Evolutionary conservation across 2,888 invertebrate species (phyloP).

Genomic region (Folsomia candida): DNA sequence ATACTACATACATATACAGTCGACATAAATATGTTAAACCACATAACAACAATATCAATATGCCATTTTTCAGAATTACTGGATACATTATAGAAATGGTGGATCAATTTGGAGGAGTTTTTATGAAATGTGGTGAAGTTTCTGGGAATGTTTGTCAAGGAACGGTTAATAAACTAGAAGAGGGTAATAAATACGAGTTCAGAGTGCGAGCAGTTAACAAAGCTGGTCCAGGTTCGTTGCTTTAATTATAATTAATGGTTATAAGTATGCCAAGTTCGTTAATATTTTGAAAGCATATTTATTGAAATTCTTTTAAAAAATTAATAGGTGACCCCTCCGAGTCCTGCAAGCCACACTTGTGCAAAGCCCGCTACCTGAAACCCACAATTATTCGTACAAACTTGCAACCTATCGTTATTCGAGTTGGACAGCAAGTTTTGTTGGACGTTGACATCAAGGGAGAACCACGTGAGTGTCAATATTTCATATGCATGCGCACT

Average conservation of each 20-base stretch:
- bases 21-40: too few species aligned
- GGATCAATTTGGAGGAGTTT: constrained; percentile 72
- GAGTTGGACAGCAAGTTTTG: constrained; percentile 81
- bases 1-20: too few species aligned
- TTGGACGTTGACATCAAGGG: constrained; percentile 87
- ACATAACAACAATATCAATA: too few species aligned
- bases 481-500: too few species aligned
- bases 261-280: too few species aligned
- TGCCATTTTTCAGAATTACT: too few species aligned
- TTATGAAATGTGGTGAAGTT: constrained; percentile 85
- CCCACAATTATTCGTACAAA: constrained; percentile 90
- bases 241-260: too few species aligned
- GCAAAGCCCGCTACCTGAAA: constrained; percentile 84
- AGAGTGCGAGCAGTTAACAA: constrained; percentile 73
- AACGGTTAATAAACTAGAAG: constrained; percentile 78
- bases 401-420: constrained; percentile 78
- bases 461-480: too few species aligned
- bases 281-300: too few species aligned
- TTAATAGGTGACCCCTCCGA: constrained; percentile 90
- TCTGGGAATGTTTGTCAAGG: constrained; percentile 72
- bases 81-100: constrained; percentile 93
- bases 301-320: too few species aligned
- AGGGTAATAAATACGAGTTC: constrained; percentile 89
- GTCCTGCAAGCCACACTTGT: constrained; percentile 86
- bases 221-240: constrained; percentile 66